Percentiles rank a stretch among this genome's conserved stretches.
Conservation (phyloP, 2,113 vertebrate genomes). For the Ondatra zibethicus region DNA sequence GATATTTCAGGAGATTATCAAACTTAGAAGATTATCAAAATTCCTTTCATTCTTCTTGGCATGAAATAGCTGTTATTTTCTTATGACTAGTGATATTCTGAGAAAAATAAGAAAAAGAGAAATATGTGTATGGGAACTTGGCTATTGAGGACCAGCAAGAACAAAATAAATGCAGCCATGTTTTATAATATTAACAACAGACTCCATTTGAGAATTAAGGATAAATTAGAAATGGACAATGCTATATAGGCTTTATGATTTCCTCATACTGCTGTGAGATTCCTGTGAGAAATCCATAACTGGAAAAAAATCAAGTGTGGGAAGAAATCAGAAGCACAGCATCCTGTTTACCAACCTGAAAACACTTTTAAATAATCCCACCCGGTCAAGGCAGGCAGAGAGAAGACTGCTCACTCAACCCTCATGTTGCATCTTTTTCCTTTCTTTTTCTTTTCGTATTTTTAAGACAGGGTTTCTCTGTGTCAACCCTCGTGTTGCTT, state of each 20-base stretch:
- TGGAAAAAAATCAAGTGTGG: conserved; percentile 52
- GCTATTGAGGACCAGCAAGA: background rate
- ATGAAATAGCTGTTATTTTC: conserved; percentile 21
- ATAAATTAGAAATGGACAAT: background rate
- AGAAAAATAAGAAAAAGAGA: background rate
- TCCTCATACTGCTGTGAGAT: conserved; percentile 6
- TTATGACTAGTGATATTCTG: conserved; percentile 5
- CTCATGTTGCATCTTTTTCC: background rate
- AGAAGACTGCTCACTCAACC: conserved; percentile 60
- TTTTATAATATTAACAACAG: conserved; percentile 34
- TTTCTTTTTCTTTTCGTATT: no score
- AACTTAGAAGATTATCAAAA: conserved; percentile 2
- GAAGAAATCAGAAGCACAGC: conserved; percentile 54
- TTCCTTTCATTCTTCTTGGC: background rate
- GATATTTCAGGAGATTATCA: conserved; percentile 36
- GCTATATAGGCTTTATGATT: conserved; percentile 12
- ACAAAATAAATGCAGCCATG: background rate
- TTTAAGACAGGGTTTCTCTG: no score
- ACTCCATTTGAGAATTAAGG: conserved; percentile 8
- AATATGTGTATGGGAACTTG: conserved; percentile 1
- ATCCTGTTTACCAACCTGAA: conserved; percentile 61
- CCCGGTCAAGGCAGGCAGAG: conserved; percentile 34
- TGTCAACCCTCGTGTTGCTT: no score
- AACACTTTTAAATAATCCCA: conserved; percentile 66
- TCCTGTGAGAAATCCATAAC: conserved; percentile 58